Evolutionary conservation across 2,113 vertebrate species (phyloP).

Genomic region (Lepus timidus): DNA sequence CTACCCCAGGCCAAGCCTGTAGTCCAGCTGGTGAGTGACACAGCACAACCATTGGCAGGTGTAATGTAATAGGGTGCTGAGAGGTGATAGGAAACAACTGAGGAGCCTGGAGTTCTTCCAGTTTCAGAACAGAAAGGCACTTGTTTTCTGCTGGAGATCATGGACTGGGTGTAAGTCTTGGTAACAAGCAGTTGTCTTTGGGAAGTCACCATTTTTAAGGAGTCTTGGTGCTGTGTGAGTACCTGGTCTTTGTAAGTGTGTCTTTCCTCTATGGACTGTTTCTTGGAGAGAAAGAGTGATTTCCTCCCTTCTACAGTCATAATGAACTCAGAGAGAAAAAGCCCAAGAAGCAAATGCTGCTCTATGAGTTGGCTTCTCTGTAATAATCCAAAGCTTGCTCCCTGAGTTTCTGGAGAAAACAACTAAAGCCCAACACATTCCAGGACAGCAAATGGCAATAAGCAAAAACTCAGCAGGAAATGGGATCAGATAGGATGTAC

Average conservation of each 20-base stretch:
- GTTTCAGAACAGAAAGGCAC: neutral
- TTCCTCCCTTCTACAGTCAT: neutral
- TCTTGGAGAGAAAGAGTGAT: neutral
- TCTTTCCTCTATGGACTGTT: neutral
- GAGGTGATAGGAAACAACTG: neutral
- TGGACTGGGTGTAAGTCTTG: neutral
- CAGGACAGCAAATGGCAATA: neutral
- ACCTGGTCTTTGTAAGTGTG: neutral
- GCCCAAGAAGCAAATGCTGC: constrained; percentile 62
- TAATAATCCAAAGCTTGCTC: constrained; percentile 32
- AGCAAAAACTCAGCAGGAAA: constrained; percentile 12
- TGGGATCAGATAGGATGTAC: neutral
- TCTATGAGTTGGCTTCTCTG: constrained; percentile 53
- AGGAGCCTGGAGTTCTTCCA: neutral
- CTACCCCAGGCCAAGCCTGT: neutral
- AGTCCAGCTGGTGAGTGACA: neutral
- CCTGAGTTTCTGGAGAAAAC: constrained; percentile 49
- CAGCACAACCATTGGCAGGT: neutral
- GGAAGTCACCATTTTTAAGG: neutral
- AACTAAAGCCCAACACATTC: constrained; percentile 56
- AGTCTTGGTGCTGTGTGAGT: neutral
- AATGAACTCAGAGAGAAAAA: constrained; percentile 76
- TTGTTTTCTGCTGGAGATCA: neutral
- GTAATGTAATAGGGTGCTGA: neutral
- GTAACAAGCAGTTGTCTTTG: neutral